phyloP scores from a whole-genome alignment of 1,140 invertebrate genomes.

The Luehdorfia chinensis region DNA sequence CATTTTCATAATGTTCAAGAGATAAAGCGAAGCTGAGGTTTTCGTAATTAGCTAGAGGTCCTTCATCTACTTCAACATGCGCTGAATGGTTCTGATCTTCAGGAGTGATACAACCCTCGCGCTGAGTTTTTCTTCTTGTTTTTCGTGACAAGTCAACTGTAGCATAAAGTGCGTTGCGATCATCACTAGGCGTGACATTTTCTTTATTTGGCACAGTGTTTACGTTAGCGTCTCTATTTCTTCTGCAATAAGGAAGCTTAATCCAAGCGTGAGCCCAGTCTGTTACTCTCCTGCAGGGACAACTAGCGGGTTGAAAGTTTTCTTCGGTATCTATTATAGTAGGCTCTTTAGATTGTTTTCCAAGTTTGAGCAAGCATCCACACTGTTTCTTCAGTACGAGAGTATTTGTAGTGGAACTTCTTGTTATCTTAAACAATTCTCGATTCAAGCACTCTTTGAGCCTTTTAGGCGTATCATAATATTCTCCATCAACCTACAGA shows the following conservation, averaged over 20 bases:
- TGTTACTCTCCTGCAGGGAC: constrained; percentile 81
- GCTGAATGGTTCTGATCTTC: constrained; percentile 20
- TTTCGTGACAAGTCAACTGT: constrained; percentile 83
- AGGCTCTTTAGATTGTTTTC: constrained; percentile 64
- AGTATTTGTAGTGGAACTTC: constrained; percentile 77
- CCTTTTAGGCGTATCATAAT: constrained; percentile 88
- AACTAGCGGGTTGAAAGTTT: constrained; percentile 61
- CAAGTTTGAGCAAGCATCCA: constrained; percentile 77
- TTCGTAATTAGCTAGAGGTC: constrained; percentile 80
- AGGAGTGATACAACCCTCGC: constrained; percentile 10
- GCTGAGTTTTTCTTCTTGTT: constrained; percentile 66
- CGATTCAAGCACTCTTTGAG: constrained; percentile 83
- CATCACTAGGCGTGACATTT: constrained; percentile 64
- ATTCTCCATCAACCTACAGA: constrained; percentile 70
- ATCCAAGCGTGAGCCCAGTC: constrained; percentile 82
- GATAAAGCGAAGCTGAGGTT: constrained; percentile 87
- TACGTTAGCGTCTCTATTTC: constrained; percentile 45
- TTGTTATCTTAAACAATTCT: constrained; percentile 78
- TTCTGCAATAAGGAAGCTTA: constrained; percentile 80
- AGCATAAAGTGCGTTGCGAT: constrained; percentile 80
- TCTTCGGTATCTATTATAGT: constrained; percentile 62
- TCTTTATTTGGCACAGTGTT: constrained; percentile 76
- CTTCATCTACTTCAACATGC: constrained; percentile 43
- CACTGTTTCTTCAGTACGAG: constrained; percentile 80
- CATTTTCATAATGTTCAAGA: constrained; percentile 86